phyloP scores from a whole-genome alignment of 2,113 vertebrate genomes.

The Hyaena hyaena region DNA sequence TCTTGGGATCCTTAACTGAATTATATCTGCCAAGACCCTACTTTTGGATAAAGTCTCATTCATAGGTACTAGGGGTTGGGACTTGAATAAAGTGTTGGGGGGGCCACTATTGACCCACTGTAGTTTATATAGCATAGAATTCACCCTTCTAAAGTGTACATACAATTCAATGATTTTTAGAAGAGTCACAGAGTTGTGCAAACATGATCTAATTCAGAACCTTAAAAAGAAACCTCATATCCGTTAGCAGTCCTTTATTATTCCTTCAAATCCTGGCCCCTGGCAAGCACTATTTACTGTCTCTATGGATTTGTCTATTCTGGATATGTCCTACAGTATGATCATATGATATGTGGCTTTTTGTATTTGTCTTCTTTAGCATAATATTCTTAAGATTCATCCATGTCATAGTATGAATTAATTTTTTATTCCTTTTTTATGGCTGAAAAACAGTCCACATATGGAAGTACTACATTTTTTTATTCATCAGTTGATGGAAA shows the following conservation, averaged over 20 bases:
- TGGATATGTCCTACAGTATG: background rate
- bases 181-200: background rate
- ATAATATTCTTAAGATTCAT: background rate
- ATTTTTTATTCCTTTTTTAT: background rate
- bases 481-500: background rate
- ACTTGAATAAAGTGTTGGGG: background rate
- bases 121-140: background rate
- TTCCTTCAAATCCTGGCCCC: background rate
- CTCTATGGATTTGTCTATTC: background rate
- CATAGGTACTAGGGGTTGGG: background rate
- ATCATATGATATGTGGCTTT: background rate
- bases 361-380: background rate
- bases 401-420: background rate
- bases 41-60: background rate
- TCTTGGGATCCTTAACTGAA: background rate
- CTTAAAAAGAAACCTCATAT: background rate
- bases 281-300: background rate
- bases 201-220: background rate
- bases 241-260: background rate
- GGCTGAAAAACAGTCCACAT: background rate
- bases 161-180: background rate
- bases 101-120: background rate
- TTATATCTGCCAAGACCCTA: background rate
- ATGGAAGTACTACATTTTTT: background rate
- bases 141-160: background rate